A percentile compares a stretch with the other conserved stretches of the same genome.
phyloP scores from a whole-genome alignment of 1,140 invertebrate species.

The Aphaenogaster ashmeadi region DNA sequence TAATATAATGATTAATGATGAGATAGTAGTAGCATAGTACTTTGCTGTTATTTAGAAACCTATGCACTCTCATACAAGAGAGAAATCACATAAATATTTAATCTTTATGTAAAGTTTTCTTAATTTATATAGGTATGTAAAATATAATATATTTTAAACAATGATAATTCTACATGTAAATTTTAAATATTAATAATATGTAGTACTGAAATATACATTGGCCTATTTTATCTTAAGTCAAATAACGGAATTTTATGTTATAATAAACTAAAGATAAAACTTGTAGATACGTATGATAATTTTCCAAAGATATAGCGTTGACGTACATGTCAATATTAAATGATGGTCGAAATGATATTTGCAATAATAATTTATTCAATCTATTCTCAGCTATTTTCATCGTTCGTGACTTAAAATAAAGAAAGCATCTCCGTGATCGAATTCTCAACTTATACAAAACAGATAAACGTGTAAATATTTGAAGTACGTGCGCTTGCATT shows the following conservation, averaged over 20 bases:
- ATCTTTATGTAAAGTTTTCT: not conserved
- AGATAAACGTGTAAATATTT: conserved; percentile 50
- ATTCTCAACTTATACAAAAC: conserved; percentile 38
- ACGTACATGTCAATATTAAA: not conserved
- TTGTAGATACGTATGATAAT: not conserved
- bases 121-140: not conserved
- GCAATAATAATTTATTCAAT: conserved; percentile 48
- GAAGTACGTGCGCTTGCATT: conserved; percentile 38
- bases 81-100: not conserved
- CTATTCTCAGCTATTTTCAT: not conserved
- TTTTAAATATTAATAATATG: not conserved
- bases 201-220: not conserved
- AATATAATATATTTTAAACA: conserved; percentile 3
- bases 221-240: not conserved
- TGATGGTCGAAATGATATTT: not conserved
- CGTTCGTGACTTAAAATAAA: conserved; percentile 13
- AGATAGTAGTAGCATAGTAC: not conserved
- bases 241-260: not conserved
- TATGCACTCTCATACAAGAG: not conserved
- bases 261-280: not conserved
- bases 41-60: not conserved
- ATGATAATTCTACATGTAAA: not conserved
- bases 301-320: not conserved
- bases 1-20: not conserved
- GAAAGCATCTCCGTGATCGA: conserved; percentile 5